Percentiles rank a stretch among this genome's conserved stretches.
Evolutionary conservation across 2,113 vertebrate genomes (phyloP).

Genomic region (Mobula hypostoma): DNA sequence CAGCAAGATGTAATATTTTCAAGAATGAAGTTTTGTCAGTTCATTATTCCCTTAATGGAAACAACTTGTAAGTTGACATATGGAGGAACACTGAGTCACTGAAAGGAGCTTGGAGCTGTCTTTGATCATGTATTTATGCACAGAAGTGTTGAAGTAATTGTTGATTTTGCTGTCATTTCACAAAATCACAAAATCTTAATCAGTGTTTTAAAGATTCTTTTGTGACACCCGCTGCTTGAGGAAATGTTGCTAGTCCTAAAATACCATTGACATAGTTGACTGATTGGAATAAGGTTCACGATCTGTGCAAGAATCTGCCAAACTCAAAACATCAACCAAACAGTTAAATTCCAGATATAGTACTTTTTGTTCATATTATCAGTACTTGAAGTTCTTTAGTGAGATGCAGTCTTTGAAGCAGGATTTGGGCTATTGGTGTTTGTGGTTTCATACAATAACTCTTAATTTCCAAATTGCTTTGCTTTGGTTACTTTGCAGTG

Average conservation of each 20-base stretch:
- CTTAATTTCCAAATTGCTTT: too few species aligned
- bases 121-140: too few species aligned
- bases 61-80: too few species aligned
- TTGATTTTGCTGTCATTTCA: too few species aligned
- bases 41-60: too few species aligned
- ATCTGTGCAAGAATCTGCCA: not conserved
- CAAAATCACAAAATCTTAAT: too few species aligned
- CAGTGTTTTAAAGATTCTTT: not conserved
- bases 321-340: not conserved
- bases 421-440: not conserved
- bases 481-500: too few species aligned
- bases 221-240: not conserved
- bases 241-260: not conserved
- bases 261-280: not conserved
- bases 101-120: too few species aligned
- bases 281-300: not conserved
- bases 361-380: not conserved
- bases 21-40: too few species aligned
- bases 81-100: too few species aligned
- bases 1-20: too few species aligned
- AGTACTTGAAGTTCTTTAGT: not conserved
- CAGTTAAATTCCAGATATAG: not conserved
- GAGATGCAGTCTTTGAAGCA: not conserved
- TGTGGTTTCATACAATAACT: not conserved
- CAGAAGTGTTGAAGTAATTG: too few species aligned